Conservation (phyloP, 2,888 invertebrate genomes). For the Chloroclysta siterata region DNA sequence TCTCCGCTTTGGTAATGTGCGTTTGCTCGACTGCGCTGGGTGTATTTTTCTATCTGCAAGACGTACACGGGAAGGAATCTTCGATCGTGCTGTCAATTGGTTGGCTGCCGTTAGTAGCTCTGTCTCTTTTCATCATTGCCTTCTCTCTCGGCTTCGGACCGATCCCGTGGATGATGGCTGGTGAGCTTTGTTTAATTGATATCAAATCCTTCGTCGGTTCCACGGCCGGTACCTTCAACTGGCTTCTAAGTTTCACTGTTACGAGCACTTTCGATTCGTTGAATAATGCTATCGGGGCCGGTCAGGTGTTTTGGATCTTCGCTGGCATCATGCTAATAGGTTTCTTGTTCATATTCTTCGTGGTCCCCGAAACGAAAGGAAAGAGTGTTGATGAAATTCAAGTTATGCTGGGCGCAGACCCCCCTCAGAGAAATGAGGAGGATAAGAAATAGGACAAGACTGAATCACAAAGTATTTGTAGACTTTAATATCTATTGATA, state of each 20-base stretch:
- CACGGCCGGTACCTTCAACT: slow-evolving; percentile 92
- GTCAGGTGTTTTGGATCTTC: slow-evolving; percentile 91
- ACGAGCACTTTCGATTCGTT: slow-evolving; percentile 89
- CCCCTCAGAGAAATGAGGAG: slow-evolving; percentile 48
- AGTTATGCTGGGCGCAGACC: slow-evolving; percentile 72
- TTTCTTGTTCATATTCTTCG: slow-evolving; percentile 87
- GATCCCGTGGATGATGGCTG: slow-evolving; percentile 93
- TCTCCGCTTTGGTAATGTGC: slow-evolving; percentile 89
- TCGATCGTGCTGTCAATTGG: slow-evolving; percentile 82
- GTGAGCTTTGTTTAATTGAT: slow-evolving; percentile 92
- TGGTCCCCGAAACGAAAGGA: slow-evolving; percentile 89
- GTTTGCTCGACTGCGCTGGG: slow-evolving; percentile 89
- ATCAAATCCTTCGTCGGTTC: slow-evolving; percentile 91
- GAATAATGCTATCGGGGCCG: slow-evolving; percentile 82
- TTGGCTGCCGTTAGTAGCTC: slow-evolving; percentile 90
- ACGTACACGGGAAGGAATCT: slow-evolving; percentile 55
- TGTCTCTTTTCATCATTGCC: slow-evolving; percentile 91
- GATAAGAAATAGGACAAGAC: slow-evolving; percentile 71
- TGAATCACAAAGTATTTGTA: slow-evolving; percentile 61
- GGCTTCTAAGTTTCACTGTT: slow-evolving; percentile 92
- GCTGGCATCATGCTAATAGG: slow-evolving; percentile 87
- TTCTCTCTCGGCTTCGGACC: slow-evolving; percentile 95
- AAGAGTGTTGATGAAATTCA: slow-evolving; percentile 89
- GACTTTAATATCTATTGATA: slow-evolving; percentile 39
- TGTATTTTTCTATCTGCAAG: slow-evolving; percentile 86